Evolutionary conservation across 2,888 invertebrate species (phyloP), one percentile per base, ranked within the genome.

Genomic region (Lepidonotus clava): DNA sequence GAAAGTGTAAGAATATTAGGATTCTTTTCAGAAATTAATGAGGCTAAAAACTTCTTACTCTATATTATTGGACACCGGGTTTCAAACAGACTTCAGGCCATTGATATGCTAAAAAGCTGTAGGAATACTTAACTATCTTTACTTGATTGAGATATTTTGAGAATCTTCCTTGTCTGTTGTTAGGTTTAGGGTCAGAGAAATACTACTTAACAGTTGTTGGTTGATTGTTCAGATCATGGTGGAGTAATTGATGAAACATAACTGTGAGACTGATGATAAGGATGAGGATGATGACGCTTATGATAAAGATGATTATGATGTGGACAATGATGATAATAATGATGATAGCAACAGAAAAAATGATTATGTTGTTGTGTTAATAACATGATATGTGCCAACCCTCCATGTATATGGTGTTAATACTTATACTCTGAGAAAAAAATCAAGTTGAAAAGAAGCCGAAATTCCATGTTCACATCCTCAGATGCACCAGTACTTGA

Each of bases 221-320:
- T 71, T 71, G 71, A 71, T 71, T 71, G 38, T 38, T 18, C 71
- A 36, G 71, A 71, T 71, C 71, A 21, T 38, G 38, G 71, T 71
- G 71, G 71, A 36, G 71, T 71, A 36, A 46, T 80, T 80, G 46
- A 80, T 80, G 41, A 80, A 80, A 80, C 80, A 80, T 80, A 80
- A 46, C 80, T 80, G 80, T 80, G 80, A 51, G 80, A 80, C 80
- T 80, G 80, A 80, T 51, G 46, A n/a, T 51, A 41, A 46, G 14
- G 38, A 36, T 71, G 38, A 71, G 71, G 71, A 38, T 38, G 38
- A 71, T 71, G 14, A 56, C n/a, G 56, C 56, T 56, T 56, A n/a
- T 71, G 38, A 18, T 71, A 11, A 34, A 21, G 14, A 71, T 71
- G 34, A 71, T 71, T 71, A 71, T n/a, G 18, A 38, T 71, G 71